Conservation (phyloP, 92 coral and sea anemone species). For the Bergia puertoricense region DNA sequence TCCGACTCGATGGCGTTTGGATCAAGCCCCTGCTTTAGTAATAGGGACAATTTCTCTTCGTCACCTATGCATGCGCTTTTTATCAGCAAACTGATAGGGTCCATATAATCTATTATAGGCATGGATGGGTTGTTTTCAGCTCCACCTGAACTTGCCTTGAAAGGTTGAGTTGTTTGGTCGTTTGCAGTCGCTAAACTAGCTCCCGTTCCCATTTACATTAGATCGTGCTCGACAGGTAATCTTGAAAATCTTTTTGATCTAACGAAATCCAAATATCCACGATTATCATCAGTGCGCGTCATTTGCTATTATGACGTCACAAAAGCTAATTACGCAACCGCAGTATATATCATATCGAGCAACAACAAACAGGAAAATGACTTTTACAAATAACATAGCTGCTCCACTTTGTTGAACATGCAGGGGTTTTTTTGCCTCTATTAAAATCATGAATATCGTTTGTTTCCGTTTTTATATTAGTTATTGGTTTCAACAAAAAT, state of each 20-base stretch:
- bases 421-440: neutral
- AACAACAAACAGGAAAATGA: neutral
- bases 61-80: conserved; percentile 59
- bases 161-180: neutral
- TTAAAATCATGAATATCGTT: neutral
- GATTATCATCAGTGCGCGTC: neutral
- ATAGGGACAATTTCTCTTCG: conserved; percentile 21
- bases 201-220: conserved; percentile 30
- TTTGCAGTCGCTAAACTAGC: conserved; percentile 18
- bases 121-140: neutral
- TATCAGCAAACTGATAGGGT: conserved; percentile 42
- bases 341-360: neutral
- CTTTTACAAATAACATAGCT: neutral
- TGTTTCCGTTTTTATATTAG: no score
- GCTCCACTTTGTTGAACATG: neutral
- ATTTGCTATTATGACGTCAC: conserved; percentile 29
- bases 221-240: neutral
- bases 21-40: conserved; percentile 59
- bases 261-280: neutral
- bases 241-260: neutral
- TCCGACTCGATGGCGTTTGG: conserved; percentile 57
- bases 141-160: neutral
- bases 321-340: neutral
- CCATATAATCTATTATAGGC: conserved; percentile 26
- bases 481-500: neutral